Evolutionary conservation across 2,113 vertebrate species (phyloP).

Genomic region (Pipa parva): DNA sequence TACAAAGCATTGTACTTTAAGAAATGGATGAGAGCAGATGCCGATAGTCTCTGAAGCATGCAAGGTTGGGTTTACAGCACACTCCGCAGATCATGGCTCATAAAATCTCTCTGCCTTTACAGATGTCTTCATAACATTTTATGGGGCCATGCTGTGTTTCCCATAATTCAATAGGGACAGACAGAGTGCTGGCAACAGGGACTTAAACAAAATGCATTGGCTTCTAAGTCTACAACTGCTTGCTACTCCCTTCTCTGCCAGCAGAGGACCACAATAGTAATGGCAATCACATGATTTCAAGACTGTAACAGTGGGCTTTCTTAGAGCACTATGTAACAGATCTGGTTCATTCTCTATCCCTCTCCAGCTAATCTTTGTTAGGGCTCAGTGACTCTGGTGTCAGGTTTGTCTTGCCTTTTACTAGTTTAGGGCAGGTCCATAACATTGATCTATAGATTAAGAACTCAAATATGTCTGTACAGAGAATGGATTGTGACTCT

Average conservation of each 20-base stretch:
- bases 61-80: slow-evolving; percentile 42
- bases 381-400: slow-evolving; percentile 13
- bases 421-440: too few relatives aligned
- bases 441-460: too few relatives aligned
- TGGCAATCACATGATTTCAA: too few relatives aligned
- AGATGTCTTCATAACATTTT: slow-evolving; percentile 45
- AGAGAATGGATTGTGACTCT: too few relatives aligned
- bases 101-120: slow-evolving; percentile 44
- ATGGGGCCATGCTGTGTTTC: slow-evolving; percentile 44
- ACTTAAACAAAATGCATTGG: slow-evolving; percentile 31
- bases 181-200: slow-evolving; percentile 36
- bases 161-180: slow-evolving; percentile 40
- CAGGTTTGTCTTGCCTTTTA: too few relatives aligned
- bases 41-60: slow-evolving; percentile 39
- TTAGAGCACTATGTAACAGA: slow-evolving; percentile 20
- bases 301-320: slow-evolving; percentile 21
- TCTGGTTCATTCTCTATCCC: slow-evolving; percentile 13
- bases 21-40: slow-evolving; percentile 41
- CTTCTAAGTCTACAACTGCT: neutral
- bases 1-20: slow-evolving; percentile 23
- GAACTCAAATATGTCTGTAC: too few relatives aligned
- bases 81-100: slow-evolving; percentile 41
- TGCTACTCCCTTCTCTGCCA: neutral
- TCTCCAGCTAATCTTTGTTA: neutral
- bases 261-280: too few relatives aligned